A percentile compares a stretch with the other conserved stretches of the same genome.
Conservation (phyloP, 1,140 invertebrate genomes). For the Drosophila nannoptera region DNA sequence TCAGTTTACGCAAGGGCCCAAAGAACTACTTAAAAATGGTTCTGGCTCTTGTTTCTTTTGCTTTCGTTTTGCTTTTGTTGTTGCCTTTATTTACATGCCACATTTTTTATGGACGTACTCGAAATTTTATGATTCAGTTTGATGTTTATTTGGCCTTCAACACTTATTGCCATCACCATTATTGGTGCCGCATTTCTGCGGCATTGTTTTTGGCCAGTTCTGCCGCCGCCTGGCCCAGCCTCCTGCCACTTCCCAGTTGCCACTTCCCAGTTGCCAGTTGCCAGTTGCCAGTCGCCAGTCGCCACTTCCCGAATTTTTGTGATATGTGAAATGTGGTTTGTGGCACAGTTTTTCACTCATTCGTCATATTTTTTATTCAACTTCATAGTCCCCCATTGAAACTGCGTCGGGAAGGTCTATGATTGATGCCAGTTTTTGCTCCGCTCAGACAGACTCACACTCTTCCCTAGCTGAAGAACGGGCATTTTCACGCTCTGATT, state of each 20-base stretch:
- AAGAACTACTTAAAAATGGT: slow-evolving; percentile 24
- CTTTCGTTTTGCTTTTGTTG: neutral
- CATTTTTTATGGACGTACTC: slow-evolving; percentile 25
- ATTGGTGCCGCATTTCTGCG: slow-evolving; percentile 18
- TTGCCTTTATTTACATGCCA: slow-evolving; percentile 19
- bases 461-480: too few relatives aligned
- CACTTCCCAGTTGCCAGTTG: neutral
- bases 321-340: slow-evolving; percentile 24
- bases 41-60: neutral
- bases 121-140: slow-evolving; percentile 51
- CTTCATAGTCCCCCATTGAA: too few relatives aligned
- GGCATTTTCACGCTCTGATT: too few relatives aligned
- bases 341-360: neutral
- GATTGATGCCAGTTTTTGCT: too few relatives aligned
- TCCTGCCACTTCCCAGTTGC: slow-evolving; percentile 10
- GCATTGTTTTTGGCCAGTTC: slow-evolving; percentile 19
- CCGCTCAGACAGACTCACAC: too few relatives aligned
- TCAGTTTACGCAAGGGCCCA: neutral
- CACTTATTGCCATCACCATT: slow-evolving; percentile 6
- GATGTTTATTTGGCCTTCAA: slow-evolving; percentile 43
- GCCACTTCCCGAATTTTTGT: slow-evolving; percentile 34
- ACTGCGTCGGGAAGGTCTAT: too few relatives aligned
- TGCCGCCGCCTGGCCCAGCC: neutral
- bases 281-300: slow-evolving; percentile 12
- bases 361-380: too few relatives aligned